Conservation (phyloP, 2,888 invertebrate species). For the Ormyrus labotus region DNA sequence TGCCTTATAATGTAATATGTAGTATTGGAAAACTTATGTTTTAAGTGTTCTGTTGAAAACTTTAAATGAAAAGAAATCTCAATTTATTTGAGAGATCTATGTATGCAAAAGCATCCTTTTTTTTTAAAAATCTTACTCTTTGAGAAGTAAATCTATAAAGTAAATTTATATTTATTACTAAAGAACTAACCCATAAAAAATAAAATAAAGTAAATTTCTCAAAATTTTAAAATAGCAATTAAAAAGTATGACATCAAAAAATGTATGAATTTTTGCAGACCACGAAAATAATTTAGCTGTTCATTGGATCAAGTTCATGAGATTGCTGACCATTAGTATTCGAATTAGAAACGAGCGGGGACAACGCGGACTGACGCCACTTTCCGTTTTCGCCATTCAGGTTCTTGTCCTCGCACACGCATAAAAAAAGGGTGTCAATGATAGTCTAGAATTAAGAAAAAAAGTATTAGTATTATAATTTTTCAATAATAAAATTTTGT, state of each 20-base stretch:
- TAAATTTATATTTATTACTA: background rate
- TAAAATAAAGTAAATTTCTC: too few species aligned
- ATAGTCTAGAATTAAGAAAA: constrained; percentile 83
- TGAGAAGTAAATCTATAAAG: background rate
- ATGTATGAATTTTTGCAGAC: background rate
- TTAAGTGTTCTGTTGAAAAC: too few species aligned
- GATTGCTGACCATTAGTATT: constrained; percentile 72
- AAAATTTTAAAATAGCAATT: too few species aligned
- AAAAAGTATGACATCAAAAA: too few species aligned
- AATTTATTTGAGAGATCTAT: background rate
- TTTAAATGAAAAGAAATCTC: constrained; percentile 4
- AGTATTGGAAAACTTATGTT: constrained; percentile 27
- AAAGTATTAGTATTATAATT: background rate
- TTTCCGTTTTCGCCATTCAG: constrained; percentile 85
- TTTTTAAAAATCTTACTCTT: background rate
- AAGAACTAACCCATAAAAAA: background rate
- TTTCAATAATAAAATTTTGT: background rate
- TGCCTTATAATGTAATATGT: background rate
- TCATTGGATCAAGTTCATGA: constrained; percentile 77
- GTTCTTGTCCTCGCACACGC: constrained; percentile 94
- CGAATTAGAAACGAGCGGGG: constrained; percentile 66
- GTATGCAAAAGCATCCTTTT: background rate
- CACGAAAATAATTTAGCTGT: constrained; percentile 60
- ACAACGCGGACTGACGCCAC: constrained; percentile 72
- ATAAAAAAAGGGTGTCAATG: constrained; percentile 94